These are phyloP conservation scores for Ranitomeya variabilis DNA, from an alignment of 2,113 vertebrate species.

Conservation along the genomic window DNA sequence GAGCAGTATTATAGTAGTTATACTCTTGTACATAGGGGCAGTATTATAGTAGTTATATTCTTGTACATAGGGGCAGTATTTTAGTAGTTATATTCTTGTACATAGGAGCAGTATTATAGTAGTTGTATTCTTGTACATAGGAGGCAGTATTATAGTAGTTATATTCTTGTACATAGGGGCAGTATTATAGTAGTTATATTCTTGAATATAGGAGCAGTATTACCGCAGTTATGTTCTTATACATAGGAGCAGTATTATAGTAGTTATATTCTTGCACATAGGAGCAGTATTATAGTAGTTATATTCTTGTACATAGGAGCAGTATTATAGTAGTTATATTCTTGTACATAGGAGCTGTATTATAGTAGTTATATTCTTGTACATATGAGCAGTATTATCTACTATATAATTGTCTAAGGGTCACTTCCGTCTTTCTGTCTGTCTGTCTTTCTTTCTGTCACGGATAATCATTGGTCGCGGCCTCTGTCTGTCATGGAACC, in stretches of 20 bases:
- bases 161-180: too few relatives aligned
- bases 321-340: background rate
- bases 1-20: background rate
- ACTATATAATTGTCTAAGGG: too few relatives aligned
- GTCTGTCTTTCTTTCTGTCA: too few relatives aligned
- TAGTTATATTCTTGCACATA: background rate
- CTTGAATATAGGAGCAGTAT: too few relatives aligned
- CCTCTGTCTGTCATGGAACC: too few relatives aligned
- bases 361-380: background rate
- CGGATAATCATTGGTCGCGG: too few relatives aligned
- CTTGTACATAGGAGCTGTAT: background rate
- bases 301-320: constrained; percentile 3
- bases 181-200: too few relatives aligned
- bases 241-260: too few relatives aligned
- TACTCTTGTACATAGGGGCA: background rate
- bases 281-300: background rate
- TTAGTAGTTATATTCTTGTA: background rate
- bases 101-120: background rate
- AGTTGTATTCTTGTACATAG: background rate
- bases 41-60: background rate
- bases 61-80: background rate
- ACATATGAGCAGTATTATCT: background rate
- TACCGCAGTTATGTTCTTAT: too few relatives aligned
- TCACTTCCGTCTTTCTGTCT: too few relatives aligned
- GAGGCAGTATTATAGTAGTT: too few relatives aligned